A percentile compares a stretch with the other conserved stretches of the same genome.
These are phyloP conservation scores for Chalcis sispes DNA, from an alignment of 2,888 invertebrate genomes.

Conservation along the genomic window DNA sequence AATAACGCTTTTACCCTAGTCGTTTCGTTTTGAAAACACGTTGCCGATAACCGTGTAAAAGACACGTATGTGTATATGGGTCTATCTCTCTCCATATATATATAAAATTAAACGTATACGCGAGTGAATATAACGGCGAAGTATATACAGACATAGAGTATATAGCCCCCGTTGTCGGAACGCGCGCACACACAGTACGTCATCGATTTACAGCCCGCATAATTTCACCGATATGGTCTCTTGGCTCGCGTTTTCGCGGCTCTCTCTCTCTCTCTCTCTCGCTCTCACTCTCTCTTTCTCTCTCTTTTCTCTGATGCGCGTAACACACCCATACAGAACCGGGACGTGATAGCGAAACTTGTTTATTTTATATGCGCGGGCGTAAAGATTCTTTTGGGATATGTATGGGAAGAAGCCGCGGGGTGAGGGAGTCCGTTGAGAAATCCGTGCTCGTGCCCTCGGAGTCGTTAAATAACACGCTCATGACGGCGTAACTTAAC, in stretches of 20 bases:
- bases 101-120: no score
- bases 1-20: conserved; percentile 24
- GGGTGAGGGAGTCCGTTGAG: no score
- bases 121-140: no score
- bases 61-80: not conserved
- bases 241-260: conserved; percentile 34
- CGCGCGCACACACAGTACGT: conserved; percentile 14
- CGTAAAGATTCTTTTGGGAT: conserved; percentile 32
- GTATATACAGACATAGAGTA: no score
- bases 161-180: no score
- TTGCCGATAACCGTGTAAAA: conserved; percentile 45
- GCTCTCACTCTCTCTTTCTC: not conserved
- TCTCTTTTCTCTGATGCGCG: not conserved
- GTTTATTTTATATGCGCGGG: conserved; percentile 40
- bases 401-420: not conserved
- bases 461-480: no score
- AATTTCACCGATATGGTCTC: conserved; percentile 55
- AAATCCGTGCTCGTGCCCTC: no score
- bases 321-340: not conserved
- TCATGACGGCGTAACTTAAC: no score
- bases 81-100: not conserved
- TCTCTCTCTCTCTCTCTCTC: not conserved
- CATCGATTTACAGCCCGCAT: conserved; percentile 56
- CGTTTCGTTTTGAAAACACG: conserved; percentile 39
- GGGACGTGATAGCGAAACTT: conserved; percentile 37